Evolutionary conservation across 2,888 invertebrate genomes (phyloP).

Genomic region (Clivina fossor): DNA sequence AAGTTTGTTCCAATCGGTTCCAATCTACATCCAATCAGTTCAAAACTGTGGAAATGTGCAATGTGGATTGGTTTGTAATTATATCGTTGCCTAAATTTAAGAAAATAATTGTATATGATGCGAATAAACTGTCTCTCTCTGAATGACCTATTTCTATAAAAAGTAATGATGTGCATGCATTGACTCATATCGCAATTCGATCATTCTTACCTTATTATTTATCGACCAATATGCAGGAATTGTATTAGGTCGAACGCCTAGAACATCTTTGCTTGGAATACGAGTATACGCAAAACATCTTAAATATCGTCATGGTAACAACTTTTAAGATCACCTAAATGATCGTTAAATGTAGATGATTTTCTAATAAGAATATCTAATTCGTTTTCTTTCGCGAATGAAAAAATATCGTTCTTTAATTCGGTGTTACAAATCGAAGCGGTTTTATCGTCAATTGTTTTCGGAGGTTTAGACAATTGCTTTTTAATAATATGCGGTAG

Average conservation of each 20-base stretch:
- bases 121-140: too few relatives aligned
- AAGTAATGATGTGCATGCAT: too few relatives aligned
- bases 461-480: conserved; percentile 67
- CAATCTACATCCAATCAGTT: too few relatives aligned
- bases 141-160: too few relatives aligned
- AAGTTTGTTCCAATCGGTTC: conserved; percentile 63
- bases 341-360: conserved; percentile 76
- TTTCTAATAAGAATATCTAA: conserved; percentile 66
- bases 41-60: too few relatives aligned
- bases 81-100: too few relatives aligned
- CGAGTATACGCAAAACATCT: conserved; percentile 82
- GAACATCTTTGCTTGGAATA: conserved; percentile 64
- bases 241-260: conserved; percentile 85
- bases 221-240: conserved; percentile 78
- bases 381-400: conserved; percentile 65
- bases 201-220: conserved; percentile 75
- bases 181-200: too few relatives aligned
- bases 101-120: conserved; percentile 70
- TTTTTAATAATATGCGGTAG: conserved; percentile 85
- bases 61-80: too few relatives aligned
- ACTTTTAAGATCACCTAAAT: conserved; percentile 63
- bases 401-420: conserved; percentile 62
- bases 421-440: conserved; percentile 59
- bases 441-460: conserved; percentile 57
- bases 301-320: conserved; percentile 74